Conservation (phyloP, 2,113 vertebrate genomes). For the Sorex araneus region DNA sequence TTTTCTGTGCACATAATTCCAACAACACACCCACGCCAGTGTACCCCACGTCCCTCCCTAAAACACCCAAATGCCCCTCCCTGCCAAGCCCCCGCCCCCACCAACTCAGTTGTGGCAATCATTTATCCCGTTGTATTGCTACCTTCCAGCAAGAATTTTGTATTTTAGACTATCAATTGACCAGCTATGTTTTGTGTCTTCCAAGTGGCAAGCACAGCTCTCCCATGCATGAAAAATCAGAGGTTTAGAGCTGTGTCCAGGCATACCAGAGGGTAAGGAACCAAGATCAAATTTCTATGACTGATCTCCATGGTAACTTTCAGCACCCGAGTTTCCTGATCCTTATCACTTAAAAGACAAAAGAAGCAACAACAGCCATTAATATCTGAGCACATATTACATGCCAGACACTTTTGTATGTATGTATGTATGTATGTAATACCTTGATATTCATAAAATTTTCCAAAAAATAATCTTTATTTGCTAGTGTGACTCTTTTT, state of each 20-base stretch:
- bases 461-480: not conserved
- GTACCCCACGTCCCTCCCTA: no score
- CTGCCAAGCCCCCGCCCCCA: no score
- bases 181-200: not conserved
- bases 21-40: no score
- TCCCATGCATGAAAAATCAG: not conserved
- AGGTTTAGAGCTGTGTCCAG: not conserved
- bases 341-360: conserved; percentile 35
- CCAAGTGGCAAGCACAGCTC: not conserved
- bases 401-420: not conserved
- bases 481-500: no score
- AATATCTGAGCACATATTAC: not conserved
- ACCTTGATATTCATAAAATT: not conserved
- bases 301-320: not conserved
- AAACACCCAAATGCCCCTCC: no score
- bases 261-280: not conserved
- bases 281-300: not conserved
- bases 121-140: no score
- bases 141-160: not conserved
- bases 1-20: no score
- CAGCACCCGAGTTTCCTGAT: not conserved
- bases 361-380: not conserved
- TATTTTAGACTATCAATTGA: not conserved
- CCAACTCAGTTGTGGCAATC: no score
- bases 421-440: no score